Conservation (phyloP, 1,140 invertebrate species). For the Drosophila suzukii region DNA sequence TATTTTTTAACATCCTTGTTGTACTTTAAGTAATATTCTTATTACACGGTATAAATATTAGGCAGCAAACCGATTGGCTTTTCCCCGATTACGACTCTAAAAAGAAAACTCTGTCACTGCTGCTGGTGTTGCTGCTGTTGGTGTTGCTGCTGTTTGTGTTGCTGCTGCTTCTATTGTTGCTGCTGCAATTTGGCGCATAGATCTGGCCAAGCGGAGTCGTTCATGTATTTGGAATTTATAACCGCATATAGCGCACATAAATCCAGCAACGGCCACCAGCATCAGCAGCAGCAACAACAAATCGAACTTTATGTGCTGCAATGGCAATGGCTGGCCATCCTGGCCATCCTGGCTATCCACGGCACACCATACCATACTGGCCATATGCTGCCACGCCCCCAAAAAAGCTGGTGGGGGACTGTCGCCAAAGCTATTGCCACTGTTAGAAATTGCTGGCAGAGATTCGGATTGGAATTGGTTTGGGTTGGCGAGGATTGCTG, state of each 20-base stretch:
- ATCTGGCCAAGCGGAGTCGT: conserved; percentile 68
- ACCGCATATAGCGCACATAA: conserved; percentile 82
- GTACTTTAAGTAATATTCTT: background rate
- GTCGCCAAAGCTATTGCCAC: conserved; percentile 82
- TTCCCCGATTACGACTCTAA: conserved; percentile 38
- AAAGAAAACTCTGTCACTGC: conserved; percentile 64
- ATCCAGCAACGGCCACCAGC: conserved; percentile 60
- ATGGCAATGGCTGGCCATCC: conserved; percentile 62
- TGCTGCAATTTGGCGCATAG: conserved; percentile 81
- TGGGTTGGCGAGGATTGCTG: conserved; percentile 24
- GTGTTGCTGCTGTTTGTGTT: conserved; percentile 14
- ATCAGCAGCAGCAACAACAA: conserved; percentile 51
- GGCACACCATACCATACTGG: background rate
- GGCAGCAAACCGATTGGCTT: conserved; percentile 35
- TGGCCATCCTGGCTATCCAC: background rate
- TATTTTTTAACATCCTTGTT: no score
- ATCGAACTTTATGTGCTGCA: conserved; percentile 82
- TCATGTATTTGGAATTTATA: conserved; percentile 83
- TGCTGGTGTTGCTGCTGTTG: conserved; percentile 18
- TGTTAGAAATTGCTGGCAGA: conserved; percentile 72
- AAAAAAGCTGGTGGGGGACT: conserved; percentile 36
- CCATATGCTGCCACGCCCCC: conserved; percentile 46
- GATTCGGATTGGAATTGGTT: conserved; percentile 44
- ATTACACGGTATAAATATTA: conserved; percentile 57
- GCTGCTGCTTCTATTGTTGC: conserved; percentile 28